Conservation (phyloP, 2,888 invertebrate species). For the Drosophila cyrtoloma region DNA sequence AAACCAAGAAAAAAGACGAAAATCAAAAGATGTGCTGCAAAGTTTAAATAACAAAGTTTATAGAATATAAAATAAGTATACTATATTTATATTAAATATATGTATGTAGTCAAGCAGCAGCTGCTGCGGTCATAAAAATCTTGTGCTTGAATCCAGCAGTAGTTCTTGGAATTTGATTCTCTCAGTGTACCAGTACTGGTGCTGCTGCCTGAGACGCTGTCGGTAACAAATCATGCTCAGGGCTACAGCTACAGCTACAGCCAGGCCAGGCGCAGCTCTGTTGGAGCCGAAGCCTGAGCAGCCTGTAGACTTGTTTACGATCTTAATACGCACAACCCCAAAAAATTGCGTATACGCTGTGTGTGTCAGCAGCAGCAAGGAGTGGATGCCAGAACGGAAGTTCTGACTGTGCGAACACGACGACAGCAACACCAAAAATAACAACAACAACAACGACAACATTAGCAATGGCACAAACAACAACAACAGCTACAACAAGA, state of each 20-base stretch:
- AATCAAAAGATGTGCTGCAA: background rate
- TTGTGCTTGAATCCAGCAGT: too few species aligned
- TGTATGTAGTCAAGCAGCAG: background rate
- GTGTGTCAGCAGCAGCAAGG: conserved; percentile 47
- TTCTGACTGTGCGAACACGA: conserved; percentile 73
- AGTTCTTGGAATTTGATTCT: background rate
- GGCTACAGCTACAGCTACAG: conserved; percentile 64
- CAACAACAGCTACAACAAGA: conserved; percentile 5
- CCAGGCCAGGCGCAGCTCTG: conserved; percentile 35
- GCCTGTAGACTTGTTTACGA: conserved; percentile 70
- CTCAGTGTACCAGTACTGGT: conserved; percentile 8
- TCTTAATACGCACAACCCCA: conserved; percentile 70
- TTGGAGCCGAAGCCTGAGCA: conserved; percentile 48
- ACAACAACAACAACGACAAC: conserved; percentile 36
- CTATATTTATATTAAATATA: background rate
- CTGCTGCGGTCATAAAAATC: background rate
- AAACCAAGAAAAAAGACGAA: background rate
- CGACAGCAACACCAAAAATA: conserved; percentile 35
- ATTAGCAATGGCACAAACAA: conserved; percentile 16
- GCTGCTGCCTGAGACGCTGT: conserved; percentile 76
- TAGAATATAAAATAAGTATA: background rate
- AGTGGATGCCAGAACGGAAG: conserved; percentile 62
- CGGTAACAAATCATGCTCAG: conserved; percentile 81
- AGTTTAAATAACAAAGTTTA: background rate
- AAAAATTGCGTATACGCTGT: conserved; percentile 75